Evolutionary conservation across 2,113 vertebrate species (phyloP), one percentile per base, ranked within the genome.

Genomic region (Poicephalus gulielmi): DNA sequence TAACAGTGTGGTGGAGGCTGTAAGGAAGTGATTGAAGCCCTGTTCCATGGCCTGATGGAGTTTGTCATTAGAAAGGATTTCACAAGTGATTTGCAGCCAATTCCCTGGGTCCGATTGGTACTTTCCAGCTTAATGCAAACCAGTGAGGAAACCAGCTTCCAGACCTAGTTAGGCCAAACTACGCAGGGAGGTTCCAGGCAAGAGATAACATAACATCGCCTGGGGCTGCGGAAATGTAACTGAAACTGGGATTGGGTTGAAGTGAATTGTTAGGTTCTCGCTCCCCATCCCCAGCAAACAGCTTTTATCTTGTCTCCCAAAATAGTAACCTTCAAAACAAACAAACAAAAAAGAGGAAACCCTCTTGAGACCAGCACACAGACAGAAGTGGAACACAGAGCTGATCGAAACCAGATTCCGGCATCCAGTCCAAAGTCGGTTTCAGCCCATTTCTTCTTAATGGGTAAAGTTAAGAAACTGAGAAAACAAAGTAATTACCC

Each of bases 1-100:
- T 94, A 98, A 86, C 86, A 64, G 93, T 57, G 92, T 1, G 94
- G 97, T 90, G 94, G 94, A 97, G 97, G 96, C 97, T 91, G 96
- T 52, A 84, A 91, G 90, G 95, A 57, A 92, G 88, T 8, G 85
- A 94, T 59, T 92, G 92, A 75, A 97, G 89, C 93, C 91, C 69
- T 52, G 85, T 53, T 96, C 92, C 92, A 83, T 4, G 2, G 94
- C 89, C 86, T 33, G 90, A 8, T 52, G 92, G 78, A 79, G 83
- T 53, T 95, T 91, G 95, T 95, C 93, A 92, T 95, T 93, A 95
- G 75, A 81, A 60, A 86, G 88, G 85, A 96, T 94, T 95, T 94
- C 74, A 88, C 73, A 77, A 90, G 60, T 33, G 77, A 79, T 92
- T 89, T 93, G 87, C 90, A 92, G 87, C 86, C 90, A 78, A 1